Percentiles rank a stretch among this genome's conserved stretches.
These are phyloP conservation scores for Trichoplax adhaerens DNA, from an alignment of 37 sponge, comb jelly and placozoan species.

Conservation along the genomic window DNA sequence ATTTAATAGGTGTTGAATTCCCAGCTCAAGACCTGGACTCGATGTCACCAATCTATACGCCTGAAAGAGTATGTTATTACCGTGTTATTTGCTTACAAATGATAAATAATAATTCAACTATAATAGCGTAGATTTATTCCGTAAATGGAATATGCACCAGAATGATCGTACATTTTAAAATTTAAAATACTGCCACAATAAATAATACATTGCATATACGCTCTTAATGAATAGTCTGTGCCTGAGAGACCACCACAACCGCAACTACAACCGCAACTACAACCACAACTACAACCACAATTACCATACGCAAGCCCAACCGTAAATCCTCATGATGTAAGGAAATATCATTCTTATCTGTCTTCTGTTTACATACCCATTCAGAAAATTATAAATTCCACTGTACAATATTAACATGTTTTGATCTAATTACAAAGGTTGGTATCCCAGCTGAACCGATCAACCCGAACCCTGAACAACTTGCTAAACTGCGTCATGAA, in stretches of 20 bases:
- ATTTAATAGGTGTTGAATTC: slow-evolving; percentile 34
- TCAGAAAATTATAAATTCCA: not conserved
- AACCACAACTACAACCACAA: slow-evolving; percentile 7
- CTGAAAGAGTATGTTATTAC: slow-evolving; percentile 7
- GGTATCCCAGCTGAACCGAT: slow-evolving; percentile 40
- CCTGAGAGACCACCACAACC: slow-evolving; percentile 8
- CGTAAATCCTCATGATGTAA: too few relatives aligned
- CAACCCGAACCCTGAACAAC: slow-evolving; percentile 16
- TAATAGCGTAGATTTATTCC: too few relatives aligned
- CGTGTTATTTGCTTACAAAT: not conserved
- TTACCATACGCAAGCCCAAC: too few relatives aligned
- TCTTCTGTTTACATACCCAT: not conserved
- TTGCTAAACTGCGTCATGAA: slow-evolving; percentile 68
- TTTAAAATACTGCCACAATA: too few relatives aligned
- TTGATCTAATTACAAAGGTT: not conserved
- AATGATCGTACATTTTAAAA: too few relatives aligned
- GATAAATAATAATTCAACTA: not conserved
- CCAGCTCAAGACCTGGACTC: slow-evolving; percentile 81
- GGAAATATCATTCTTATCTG: too few relatives aligned
- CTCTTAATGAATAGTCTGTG: too few relatives aligned
- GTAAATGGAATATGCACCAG: too few relatives aligned
- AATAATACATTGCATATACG: too few relatives aligned
- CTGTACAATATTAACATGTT: not conserved
- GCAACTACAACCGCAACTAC: slow-evolving; percentile 7
- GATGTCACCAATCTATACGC: slow-evolving; percentile 77